Conservation (phyloP, 2,797 vertebrate species). For the Botia kubotai region DNA sequence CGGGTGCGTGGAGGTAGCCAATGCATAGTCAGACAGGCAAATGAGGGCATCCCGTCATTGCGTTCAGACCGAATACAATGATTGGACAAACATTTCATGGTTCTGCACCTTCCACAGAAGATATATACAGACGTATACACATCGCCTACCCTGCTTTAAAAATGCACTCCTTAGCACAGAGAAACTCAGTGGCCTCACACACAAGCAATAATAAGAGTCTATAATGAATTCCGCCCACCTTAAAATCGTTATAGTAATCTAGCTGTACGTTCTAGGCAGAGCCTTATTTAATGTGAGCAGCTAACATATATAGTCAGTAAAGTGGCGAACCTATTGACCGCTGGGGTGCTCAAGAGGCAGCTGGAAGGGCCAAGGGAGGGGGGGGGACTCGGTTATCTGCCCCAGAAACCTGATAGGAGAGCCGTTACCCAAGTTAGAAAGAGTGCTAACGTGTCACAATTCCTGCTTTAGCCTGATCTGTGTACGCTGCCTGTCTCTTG, state of each 20-base stretch:
- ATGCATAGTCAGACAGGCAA: no score
- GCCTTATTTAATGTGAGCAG: constrained; percentile 18
- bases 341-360: neutral
- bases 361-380: neutral
- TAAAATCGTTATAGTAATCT: constrained; percentile 16
- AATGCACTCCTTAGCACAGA: neutral
- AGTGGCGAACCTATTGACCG: neutral
- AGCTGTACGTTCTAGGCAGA: neutral
- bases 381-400: constrained; percentile 19
- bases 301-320: constrained; percentile 26
- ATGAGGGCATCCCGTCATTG: no score
- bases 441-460: constrained; percentile 17
- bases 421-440: constrained; percentile 24
- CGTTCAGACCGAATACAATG: no score
- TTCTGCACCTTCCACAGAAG: no score
- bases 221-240: constrained; percentile 13
- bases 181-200: neutral
- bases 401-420: constrained; percentile 34
- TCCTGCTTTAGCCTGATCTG: constrained; percentile 27
- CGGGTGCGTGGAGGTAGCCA: no score
- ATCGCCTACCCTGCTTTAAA: neutral
- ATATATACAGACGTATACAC: no score
- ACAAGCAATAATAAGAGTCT: constrained; percentile 8
- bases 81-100: no score
- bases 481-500: constrained; percentile 42